Evolutionary conservation across 1,140 invertebrate genomes (phyloP).

Genomic region (Scaptomyza hsui): DNA sequence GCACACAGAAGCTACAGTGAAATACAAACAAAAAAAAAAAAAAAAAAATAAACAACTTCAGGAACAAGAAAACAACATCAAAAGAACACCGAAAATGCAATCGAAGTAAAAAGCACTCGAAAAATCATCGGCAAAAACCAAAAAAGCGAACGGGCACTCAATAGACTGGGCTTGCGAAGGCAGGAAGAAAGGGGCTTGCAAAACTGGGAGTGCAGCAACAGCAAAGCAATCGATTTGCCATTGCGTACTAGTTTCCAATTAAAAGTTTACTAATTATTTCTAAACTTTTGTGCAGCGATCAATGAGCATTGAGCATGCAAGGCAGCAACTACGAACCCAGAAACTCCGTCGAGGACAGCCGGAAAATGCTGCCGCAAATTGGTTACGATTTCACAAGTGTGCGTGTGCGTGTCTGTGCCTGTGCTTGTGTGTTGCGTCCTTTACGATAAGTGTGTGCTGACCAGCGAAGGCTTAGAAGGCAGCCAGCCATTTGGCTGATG

Average conservation of each 20-base stretch:
- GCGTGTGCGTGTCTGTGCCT: conserved; percentile 20
- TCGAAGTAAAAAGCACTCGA: conserved; percentile 74
- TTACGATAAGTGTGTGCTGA: conserved; percentile 22
- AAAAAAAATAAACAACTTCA: conserved; percentile 13
- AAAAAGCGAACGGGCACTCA: conserved; percentile 69
- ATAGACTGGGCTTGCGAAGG: conserved; percentile 33
- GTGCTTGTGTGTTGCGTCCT: conserved; percentile 18
- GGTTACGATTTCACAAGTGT: conserved; percentile 64
- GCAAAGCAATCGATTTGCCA: conserved; percentile 69
- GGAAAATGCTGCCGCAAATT: conserved; percentile 70
- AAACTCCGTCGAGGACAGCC: conserved; percentile 28
- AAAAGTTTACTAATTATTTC: conserved; percentile 83
- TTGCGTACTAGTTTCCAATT: conserved; percentile 80
- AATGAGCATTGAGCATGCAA: conserved; percentile 78
- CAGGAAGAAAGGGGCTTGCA: conserved; percentile 5
- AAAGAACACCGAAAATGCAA: conserved; percentile 69
- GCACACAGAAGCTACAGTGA: not conserved
- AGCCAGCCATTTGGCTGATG: conserved; percentile 40
- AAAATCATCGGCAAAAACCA: conserved; percentile 76
- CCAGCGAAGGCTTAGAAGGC: conserved; percentile 5
- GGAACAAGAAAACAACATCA: conserved; percentile 51
- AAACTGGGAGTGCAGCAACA: not conserved
- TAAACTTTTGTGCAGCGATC: conserved; percentile 79
- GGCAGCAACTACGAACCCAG: conserved; percentile 34
- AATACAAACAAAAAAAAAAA: conserved; percentile 9